A percentile compares a stretch with the other conserved stretches of the same genome.
Evolutionary conservation across 92 coral and sea anemone species (phyloP).

Genomic region (Umimayanthus kanabou): DNA sequence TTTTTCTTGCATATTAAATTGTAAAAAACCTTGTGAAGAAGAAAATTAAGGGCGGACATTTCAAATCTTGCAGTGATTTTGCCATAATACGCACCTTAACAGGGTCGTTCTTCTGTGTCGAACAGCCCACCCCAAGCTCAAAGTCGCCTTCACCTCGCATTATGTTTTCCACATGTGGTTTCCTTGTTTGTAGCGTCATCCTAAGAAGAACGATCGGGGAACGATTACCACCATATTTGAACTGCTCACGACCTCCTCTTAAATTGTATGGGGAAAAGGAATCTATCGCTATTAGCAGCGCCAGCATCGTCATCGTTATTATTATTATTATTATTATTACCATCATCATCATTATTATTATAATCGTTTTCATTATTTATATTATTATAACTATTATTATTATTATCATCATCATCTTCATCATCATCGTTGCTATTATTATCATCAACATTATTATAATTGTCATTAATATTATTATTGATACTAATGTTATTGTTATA

Average conservation of each 20-base stretch:
- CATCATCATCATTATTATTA: not conserved
- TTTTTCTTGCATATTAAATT: too few relatives aligned
- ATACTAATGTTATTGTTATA: not conserved
- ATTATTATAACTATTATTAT: too few relatives aligned
- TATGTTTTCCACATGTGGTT: conserved; percentile 39
- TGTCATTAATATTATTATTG: not conserved
- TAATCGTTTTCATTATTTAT: not conserved
- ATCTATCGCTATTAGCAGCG: not conserved
- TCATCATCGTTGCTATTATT: not conserved
- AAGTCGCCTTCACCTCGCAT: conserved; percentile 47
- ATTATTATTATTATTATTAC: too few relatives aligned
- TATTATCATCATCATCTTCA: not conserved
- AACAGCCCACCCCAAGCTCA: conserved; percentile 58
- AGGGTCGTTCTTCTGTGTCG: conserved; percentile 5
- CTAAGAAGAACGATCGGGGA: not conserved
- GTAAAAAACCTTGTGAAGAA: not conserved
- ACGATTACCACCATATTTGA: not conserved
- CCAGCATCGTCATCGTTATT: not conserved
- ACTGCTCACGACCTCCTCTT: too few relatives aligned
- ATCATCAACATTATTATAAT: not conserved
- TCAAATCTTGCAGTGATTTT: too few relatives aligned
- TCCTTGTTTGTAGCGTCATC: conserved; percentile 27
- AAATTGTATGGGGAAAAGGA: too few relatives aligned
- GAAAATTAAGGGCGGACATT: not conserved
- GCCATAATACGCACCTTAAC: conserved; percentile 26